These are phyloP conservation scores for Exaiptasia diaphana DNA, from an alignment of 64 coral and sea anemone species.

Conservation along the genomic window DNA sequence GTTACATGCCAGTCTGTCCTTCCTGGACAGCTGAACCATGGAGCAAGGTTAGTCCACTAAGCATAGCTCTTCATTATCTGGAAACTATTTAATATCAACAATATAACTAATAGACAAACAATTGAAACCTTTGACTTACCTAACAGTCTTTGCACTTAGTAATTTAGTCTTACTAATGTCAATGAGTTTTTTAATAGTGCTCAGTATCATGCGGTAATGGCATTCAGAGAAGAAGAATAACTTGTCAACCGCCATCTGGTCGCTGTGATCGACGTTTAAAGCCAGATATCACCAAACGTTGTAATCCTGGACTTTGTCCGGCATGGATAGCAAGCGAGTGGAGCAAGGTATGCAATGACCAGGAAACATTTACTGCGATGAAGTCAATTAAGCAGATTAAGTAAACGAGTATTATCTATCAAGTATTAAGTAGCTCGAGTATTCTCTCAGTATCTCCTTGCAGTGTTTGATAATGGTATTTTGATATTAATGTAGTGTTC, in stretches of 20 bases:
- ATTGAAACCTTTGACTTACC: too few relatives aligned
- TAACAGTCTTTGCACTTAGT: too few relatives aligned
- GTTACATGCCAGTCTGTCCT: constrained; percentile 15
- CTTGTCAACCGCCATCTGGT: constrained; percentile 12
- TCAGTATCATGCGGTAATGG: constrained; percentile 62
- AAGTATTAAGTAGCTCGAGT: too few relatives aligned
- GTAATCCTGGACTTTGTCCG: constrained; percentile 14
- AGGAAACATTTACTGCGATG: too few relatives aligned
- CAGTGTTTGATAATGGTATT: too few relatives aligned
- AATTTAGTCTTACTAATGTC: too few relatives aligned
- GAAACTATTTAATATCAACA: too few relatives aligned
- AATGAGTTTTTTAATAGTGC: constrained; percentile 7
- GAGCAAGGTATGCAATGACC: constrained; percentile 19
- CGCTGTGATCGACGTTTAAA: constrained; percentile 7
- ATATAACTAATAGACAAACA: too few relatives aligned
- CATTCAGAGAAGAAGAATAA: neutral
- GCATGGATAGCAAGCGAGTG: constrained; percentile 23
- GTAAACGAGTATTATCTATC: too few relatives aligned
- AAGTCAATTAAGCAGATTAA: too few relatives aligned
- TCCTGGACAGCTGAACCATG: neutral
- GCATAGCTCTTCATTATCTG: neutral
- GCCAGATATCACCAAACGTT: neutral
- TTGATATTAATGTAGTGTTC: too few relatives aligned
- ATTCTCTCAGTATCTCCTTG: too few relatives aligned
- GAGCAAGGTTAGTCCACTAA: neutral